Conservation (phyloP, 2,888 invertebrate genomes). For the Kryphioiulus occultus region DNA sequence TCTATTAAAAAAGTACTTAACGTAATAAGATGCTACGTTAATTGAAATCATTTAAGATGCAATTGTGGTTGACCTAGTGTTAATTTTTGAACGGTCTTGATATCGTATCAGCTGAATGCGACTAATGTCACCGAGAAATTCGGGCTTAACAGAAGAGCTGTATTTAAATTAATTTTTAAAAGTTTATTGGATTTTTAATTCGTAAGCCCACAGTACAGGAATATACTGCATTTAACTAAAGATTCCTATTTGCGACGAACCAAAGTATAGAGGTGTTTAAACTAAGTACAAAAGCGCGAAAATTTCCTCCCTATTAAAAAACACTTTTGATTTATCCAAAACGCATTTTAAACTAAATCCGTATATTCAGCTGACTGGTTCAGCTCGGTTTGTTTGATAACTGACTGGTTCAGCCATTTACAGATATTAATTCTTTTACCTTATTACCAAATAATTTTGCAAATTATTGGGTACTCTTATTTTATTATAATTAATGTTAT, state of each 20-base stretch:
- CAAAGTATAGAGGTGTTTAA: not conserved
- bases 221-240: not conserved
- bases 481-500: not conserved
- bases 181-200: not conserved
- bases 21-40: slow-evolving; percentile 18
- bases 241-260: not conserved
- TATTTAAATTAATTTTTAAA: not conserved
- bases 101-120: not conserved
- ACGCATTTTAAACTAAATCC: not conserved
- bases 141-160: not conserved
- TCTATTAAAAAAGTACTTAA: not conserved
- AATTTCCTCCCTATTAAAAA: slow-evolving; percentile 2
- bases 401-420: slow-evolving; percentile 31
- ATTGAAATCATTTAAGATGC: not conserved
- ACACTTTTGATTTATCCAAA: not conserved
- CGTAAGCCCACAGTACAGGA: not conserved
- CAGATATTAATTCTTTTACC: not conserved
- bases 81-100: not conserved
- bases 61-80: slow-evolving; percentile 4
- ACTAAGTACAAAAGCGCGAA: not conserved
- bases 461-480: not conserved
- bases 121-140: not conserved
- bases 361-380: not conserved
- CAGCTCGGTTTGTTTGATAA: not conserved
- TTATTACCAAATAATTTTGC: not conserved